Conservation (phyloP, 2,797 vertebrate species). For the Crypturellus tataupa region DNA sequence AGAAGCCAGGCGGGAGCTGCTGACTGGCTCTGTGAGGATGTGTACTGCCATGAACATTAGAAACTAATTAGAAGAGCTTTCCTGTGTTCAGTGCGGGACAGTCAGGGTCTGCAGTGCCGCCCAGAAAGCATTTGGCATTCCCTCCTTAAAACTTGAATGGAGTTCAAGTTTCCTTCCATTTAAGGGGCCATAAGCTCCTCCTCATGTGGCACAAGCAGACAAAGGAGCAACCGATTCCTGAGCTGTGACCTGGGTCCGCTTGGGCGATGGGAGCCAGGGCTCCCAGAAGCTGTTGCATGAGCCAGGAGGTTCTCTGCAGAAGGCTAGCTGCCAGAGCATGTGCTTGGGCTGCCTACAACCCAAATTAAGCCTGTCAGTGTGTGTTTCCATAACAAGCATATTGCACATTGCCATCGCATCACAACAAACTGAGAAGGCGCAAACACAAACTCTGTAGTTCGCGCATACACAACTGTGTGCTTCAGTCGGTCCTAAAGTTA, state of each 20-base stretch:
- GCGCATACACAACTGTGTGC: no score
- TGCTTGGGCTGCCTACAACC: neutral
- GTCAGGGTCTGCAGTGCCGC: neutral
- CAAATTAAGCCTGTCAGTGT: neutral
- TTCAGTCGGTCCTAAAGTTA: neutral
- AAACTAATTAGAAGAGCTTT: slow-evolving; percentile 43
- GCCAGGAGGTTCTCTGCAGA: neutral
- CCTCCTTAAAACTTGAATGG: neutral
- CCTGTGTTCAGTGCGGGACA: neutral
- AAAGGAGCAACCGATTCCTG: neutral
- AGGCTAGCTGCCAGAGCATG: neutral
- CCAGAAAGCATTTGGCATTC: neutral
- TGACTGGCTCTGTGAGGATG: neutral
- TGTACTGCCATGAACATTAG: neutral
- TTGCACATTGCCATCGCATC: neutral
- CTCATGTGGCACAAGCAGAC: neutral
- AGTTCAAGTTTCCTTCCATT: slow-evolving; percentile 34
- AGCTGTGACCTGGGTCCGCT: accelerated
- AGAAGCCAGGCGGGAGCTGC: neutral
- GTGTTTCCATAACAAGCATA: neutral
- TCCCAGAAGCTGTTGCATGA: accelerated
- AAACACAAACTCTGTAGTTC: no score
- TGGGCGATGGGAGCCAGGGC: neutral
- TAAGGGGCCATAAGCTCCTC: neutral
- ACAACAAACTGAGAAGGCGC: neutral